Evolutionary conservation across 2,888 invertebrate species (phyloP).

Genomic region (Oligia fasciuncula): DNA sequence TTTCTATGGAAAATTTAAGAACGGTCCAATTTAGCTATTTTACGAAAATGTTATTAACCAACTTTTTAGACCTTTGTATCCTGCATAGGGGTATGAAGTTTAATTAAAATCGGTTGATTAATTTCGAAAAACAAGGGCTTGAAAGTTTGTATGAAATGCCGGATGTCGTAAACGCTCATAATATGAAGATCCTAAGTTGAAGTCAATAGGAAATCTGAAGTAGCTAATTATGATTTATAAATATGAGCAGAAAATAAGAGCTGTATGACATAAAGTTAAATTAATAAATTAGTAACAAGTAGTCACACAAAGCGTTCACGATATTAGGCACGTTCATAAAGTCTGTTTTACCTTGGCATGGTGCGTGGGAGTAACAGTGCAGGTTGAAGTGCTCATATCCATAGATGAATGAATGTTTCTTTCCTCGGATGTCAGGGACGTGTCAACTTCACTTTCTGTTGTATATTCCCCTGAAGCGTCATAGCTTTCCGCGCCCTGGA

Average conservation of each 20-base stretch:
- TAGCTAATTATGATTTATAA: not conserved
- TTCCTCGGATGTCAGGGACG: slow-evolving; percentile 94
- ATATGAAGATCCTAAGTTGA: not conserved
- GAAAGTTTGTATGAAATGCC: too few species aligned
- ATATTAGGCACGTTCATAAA: slow-evolving; percentile 44
- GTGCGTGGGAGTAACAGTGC: slow-evolving; percentile 91
- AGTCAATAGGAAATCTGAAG: slow-evolving; percentile 25
- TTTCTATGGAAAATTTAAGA: too few species aligned
- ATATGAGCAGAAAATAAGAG: slow-evolving; percentile 5
- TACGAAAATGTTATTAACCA: too few species aligned
- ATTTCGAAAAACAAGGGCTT: too few species aligned
- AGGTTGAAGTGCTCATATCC: slow-evolving; percentile 89
- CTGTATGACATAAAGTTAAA: slow-evolving; percentile 15
- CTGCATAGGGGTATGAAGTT: too few species aligned
- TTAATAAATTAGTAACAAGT: slow-evolving; percentile 35
- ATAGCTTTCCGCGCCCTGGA: slow-evolving; percentile 93
- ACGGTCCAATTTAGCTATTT: too few species aligned
- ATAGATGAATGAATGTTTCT: slow-evolving; percentile 93
- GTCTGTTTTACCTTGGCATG: slow-evolving; percentile 85
- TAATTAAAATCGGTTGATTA: too few species aligned
- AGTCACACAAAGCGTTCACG: slow-evolving; percentile 45
- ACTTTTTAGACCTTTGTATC: too few species aligned
- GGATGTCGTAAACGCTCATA: too few species aligned
- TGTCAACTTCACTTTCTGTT: slow-evolving; percentile 93
- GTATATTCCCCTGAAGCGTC: slow-evolving; percentile 97